Conservation (phyloP, 2,888 invertebrate genomes). For the Agonum fuliginosum region DNA sequence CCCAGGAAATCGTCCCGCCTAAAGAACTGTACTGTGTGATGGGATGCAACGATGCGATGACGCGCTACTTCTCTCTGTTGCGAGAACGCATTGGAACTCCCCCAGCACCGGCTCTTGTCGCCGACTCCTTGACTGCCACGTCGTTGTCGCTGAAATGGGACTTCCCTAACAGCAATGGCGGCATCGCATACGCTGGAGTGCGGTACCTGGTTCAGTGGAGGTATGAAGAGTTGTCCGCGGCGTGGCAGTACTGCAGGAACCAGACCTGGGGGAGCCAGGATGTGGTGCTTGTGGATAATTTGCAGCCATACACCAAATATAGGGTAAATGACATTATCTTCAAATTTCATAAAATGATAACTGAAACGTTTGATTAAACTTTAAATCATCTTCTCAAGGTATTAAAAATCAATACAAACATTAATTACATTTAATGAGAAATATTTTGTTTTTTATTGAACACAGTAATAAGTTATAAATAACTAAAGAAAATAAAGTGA, state of each 20-base stretch:
- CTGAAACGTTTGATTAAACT: too few relatives aligned
- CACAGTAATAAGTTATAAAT: too few relatives aligned
- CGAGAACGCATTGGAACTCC: slow-evolving; percentile 81
- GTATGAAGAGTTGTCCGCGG: slow-evolving; percentile 80
- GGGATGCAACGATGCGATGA: slow-evolving; percentile 88
- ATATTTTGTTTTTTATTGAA: too few relatives aligned
- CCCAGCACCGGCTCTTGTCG: slow-evolving; percentile 84
- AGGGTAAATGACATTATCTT: slow-evolving; percentile 77
- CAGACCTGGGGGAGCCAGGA: slow-evolving; percentile 78
- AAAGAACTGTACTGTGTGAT: slow-evolving; percentile 86
- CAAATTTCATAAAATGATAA: too few relatives aligned
- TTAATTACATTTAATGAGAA: too few relatives aligned
- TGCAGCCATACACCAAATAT: slow-evolving; percentile 93
- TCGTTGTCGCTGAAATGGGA: slow-evolving; percentile 89
- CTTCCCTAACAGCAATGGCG: slow-evolving; percentile 76
- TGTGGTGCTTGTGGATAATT: slow-evolving; percentile 83
- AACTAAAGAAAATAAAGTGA: too few relatives aligned
- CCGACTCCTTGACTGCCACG: slow-evolving; percentile 84
- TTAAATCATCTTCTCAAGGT: too few relatives aligned
- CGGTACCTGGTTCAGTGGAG: slow-evolving; percentile 85
- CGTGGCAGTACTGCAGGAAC: slow-evolving; percentile 90
- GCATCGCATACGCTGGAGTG: slow-evolving; percentile 73
- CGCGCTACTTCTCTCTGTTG: slow-evolving; percentile 83
- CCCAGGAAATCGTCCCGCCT: slow-evolving; percentile 80
- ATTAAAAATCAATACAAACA: too few relatives aligned